Base-by-base conservation (phyloP, 2,888 invertebrate genomes). In the Onthophagus sagittarius region DNA sequence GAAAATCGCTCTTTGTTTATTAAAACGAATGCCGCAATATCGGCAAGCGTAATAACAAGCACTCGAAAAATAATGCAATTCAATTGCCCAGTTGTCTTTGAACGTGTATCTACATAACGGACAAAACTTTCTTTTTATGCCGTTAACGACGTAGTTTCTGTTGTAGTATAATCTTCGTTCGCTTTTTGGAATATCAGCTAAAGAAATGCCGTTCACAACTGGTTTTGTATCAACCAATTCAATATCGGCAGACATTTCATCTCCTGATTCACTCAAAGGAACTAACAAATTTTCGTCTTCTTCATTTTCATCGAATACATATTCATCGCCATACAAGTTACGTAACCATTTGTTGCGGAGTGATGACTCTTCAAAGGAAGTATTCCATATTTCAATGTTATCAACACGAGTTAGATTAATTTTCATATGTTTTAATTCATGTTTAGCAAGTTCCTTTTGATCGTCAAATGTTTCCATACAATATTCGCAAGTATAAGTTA, bases 21-120 rank as follows among this genome's bases (percentile, higher is more conserved):
- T 85, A 76, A 84, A 85, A n/a, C 84, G 80, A 77, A 84, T 82
- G 5, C 85, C 85, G 73, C 85, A 85, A 77, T 79, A 82, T 62
- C 83, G 80, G 74, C 86, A 86, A 3, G 85, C 84, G 74, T 83
- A 85, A 77, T 82, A 81, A 74, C 86, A 86, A 11, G 84, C 83
- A 23, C 80, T 79, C 2, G 84, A 84, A 75, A 85, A 83, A 75
- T 85, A 86, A 73, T 86, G 86, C 9, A 82, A 81, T 74, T 86
- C 86, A 13, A 86, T 85, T 0, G 85, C 84, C 86, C 86, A 86
- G 73, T 85, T 85, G 76, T 85, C 86, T 77, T 85, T 86, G 73
- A 85, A 86, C 5, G 83, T 84, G 76, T 85, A 85, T 9, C 86
- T 80, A 76, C 86, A 86, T 15, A 85, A 73, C 2, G 83, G 80